Base-by-base conservation (phyloP, 2,113 vertebrate genomes). In the Microtus oregoni region DNA sequence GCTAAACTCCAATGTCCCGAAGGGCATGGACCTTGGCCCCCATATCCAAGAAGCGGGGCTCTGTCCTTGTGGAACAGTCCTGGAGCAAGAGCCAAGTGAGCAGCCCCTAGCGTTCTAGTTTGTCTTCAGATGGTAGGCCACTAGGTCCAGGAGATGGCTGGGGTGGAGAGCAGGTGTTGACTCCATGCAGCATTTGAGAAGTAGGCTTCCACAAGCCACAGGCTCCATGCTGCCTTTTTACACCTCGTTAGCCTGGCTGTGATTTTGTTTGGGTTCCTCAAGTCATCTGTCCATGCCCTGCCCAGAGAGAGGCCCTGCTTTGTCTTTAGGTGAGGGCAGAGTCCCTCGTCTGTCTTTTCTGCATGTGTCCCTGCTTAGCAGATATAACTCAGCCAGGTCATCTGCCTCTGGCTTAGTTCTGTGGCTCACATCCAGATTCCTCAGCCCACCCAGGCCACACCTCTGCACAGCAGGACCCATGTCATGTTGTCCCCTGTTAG, bases 331-430 rank as follows among this genome's bases (percentile, higher is more conserved):
- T 9, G 10, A 90, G 85, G 61, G 35, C n/a, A 0, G 0, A 4
- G 75, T 58, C 73, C 58, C 5, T 2, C 0, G 4, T 52, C 24
- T 15, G 30, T 30, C 73, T 77, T 68, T 5, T 50, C 28, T 2
- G 41, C 32, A 9, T 52, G 88, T 65, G 26, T 65, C 28, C 58
- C 52, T 35, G 0, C 78, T 78, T 47, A 79, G 90, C 55, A 13
- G 20, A 67, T 0, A 4, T 1, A 0, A 24, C 1, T 6, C 38
- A 13, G 11, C 6, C 0, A 0, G 28, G 15, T 20, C 19, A 0
- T 28, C 24, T 9, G 47, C 44, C 78, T 65, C 61, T 11, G 32
- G 1, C 35, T 47, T 5, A 0, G 44, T 52, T 70, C 20, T 35
- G 3, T 6, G 75, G 68, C 10, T 68, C 19, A 0, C 4, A 73